Evolutionary conservation across 2,888 invertebrate species (phyloP).

Genomic region (Silvanus unidentatus): DNA sequence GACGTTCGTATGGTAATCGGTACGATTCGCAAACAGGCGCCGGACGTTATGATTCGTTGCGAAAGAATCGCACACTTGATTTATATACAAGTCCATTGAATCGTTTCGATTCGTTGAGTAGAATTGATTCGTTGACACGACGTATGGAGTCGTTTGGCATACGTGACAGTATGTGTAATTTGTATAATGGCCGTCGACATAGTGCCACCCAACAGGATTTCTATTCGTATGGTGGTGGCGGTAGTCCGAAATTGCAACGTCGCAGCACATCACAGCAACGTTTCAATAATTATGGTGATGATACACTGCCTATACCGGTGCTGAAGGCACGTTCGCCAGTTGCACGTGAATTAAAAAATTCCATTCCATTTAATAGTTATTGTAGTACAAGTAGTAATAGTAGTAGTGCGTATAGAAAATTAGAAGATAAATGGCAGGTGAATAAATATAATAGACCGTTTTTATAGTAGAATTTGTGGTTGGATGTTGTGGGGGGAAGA

Average conservation of each 20-base stretch:
- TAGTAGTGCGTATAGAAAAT: slow-evolving; percentile 38
- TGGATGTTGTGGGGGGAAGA: too few relatives aligned
- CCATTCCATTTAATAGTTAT: slow-evolving; percentile 39
- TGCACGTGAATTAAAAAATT: slow-evolving; percentile 43
- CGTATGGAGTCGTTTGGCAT: slow-evolving; percentile 51
- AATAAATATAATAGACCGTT: slow-evolving; percentile 12
- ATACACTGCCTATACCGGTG: slow-evolving; percentile 57
- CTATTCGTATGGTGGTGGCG: slow-evolving; percentile 45
- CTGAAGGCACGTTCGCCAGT: slow-evolving; percentile 50
- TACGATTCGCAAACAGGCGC: slow-evolving; percentile 12
- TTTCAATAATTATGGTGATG: slow-evolving; percentile 41
- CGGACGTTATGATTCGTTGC: slow-evolving; percentile 27
- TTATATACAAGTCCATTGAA: slow-evolving; percentile 29
- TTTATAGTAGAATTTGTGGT: slow-evolving; percentile 6
- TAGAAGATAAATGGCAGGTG: slow-evolving; percentile 52
- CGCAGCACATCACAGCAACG: slow-evolving; percentile 51
- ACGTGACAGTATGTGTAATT: slow-evolving; percentile 41
- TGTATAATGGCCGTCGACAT: slow-evolving; percentile 43
- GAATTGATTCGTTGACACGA: slow-evolving; percentile 48
- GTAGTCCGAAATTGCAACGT: slow-evolving; percentile 50
- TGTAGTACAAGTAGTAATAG: slow-evolving; percentile 14
- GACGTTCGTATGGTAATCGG: slow-evolving; percentile 32
- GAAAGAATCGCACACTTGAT: slow-evolving; percentile 20
- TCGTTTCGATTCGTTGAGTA: slow-evolving; percentile 46
- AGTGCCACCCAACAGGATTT: slow-evolving; percentile 51